These are phyloP conservation scores for Pseudomyrmex concolor DNA, from an alignment of 1,140 invertebrate genomes.

Conservation along the genomic window DNA sequence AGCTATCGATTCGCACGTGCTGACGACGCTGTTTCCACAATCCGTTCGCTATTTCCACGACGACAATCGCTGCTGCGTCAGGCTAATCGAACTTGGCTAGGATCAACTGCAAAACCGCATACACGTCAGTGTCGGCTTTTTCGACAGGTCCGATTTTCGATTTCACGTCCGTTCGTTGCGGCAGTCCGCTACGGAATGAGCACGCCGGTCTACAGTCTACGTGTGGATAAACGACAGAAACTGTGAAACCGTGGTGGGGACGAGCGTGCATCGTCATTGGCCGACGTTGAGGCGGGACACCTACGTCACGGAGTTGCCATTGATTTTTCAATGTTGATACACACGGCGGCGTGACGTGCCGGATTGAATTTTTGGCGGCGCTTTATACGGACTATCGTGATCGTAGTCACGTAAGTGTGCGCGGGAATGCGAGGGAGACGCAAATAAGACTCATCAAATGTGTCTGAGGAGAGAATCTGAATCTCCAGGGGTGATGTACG, in stretches of 20 bases:
- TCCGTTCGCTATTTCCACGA: not conserved
- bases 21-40: not conserved
- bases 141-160: slow-evolving; percentile 54
- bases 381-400: not conserved
- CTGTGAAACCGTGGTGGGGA: slow-evolving; percentile 43
- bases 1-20: not conserved
- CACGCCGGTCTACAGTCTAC: slow-evolving; percentile 72
- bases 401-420: slow-evolving; percentile 3
- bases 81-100: not conserved
- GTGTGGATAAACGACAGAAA: slow-evolving; percentile 55
- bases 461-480: not conserved
- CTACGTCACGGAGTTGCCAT: slow-evolving; percentile 82
- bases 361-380: slow-evolving; percentile 74
- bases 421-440: not conserved
- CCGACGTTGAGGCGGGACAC: slow-evolving; percentile 79
- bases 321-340: slow-evolving; percentile 85
- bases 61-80: not conserved
- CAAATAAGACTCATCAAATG: slow-evolving; percentile 10
- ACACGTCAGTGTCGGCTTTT: slow-evolving; percentile 60
- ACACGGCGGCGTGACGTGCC: slow-evolving; percentile 74
- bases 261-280: slow-evolving; percentile 73
- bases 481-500: not conserved
- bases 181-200: slow-evolving; percentile 79
- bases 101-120: slow-evolving; percentile 73
- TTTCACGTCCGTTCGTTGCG: slow-evolving; percentile 67